Conservation (phyloP, 2,888 invertebrate species). For the Capitulum mitella region DNA sequence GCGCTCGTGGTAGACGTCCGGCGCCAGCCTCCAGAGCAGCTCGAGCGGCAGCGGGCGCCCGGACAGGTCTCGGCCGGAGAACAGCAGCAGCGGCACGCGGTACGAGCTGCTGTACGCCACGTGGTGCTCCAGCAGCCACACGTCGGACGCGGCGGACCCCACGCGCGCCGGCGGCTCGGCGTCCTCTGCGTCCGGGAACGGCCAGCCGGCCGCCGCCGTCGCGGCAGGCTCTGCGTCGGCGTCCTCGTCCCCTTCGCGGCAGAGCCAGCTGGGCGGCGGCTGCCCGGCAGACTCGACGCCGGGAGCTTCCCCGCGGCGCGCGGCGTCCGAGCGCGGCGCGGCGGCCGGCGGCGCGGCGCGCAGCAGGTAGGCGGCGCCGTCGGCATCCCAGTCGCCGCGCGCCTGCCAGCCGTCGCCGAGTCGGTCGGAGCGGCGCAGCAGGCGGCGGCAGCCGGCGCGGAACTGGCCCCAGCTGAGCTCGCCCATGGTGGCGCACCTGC, state of each 20-base stretch:
- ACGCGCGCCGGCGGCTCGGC: not conserved
- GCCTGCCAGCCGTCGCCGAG: slow-evolving; percentile 4
- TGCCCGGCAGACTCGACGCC: no score
- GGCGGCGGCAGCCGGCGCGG: not conserved
- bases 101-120: not conserved
- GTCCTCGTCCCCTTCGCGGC: not conserved
- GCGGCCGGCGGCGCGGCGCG: not conserved
- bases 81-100: not conserved
- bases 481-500: not conserved
- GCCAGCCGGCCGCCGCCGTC: no score
- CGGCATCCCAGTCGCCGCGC: not conserved
- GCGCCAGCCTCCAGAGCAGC: not conserved
- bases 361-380: not conserved
- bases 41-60: not conserved
- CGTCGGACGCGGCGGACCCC: no score
- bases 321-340: not conserved
- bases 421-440: not conserved
- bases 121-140: slow-evolving; percentile 19
- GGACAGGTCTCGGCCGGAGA: not conserved
- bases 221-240: not conserved
- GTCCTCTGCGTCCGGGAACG: not conserved
- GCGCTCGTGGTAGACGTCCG: slow-evolving; percentile 23
- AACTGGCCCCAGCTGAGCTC: not conserved
- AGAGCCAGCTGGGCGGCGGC: no score
- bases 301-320: no score